Evolutionary conservation across 2,888 invertebrate species (phyloP).

Genomic region (Trachelus tabidus): DNA sequence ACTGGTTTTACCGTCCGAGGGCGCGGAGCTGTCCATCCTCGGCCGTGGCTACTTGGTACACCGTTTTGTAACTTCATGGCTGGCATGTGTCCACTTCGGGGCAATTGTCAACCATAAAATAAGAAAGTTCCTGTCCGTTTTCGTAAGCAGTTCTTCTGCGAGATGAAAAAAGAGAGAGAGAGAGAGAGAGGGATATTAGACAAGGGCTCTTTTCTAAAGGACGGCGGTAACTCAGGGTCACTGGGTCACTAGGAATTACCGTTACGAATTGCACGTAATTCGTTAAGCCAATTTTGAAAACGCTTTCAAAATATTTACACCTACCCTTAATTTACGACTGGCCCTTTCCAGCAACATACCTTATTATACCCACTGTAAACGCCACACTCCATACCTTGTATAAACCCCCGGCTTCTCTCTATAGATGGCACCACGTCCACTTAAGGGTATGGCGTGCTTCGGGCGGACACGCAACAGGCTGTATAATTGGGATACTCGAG

Average conservation of each 20-base stretch:
- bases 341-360: neutral
- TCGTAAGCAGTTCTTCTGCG: neutral
- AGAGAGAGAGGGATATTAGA: neutral
- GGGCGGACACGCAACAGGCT: neutral
- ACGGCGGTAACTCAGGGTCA: slow-evolving; percentile 24
- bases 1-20: neutral
- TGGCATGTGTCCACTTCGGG: neutral
- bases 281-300: slow-evolving; percentile 14
- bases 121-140: neutral
- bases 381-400: neutral
- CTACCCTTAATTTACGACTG: slow-evolving; percentile 17
- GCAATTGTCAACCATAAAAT: neutral
- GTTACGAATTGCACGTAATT: slow-evolving; percentile 45
- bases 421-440: neutral
- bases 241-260: slow-evolving; percentile 41
- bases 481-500: neutral
- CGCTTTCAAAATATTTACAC: slow-evolving; percentile 44
- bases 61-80: neutral
- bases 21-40: neutral
- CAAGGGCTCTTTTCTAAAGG: neutral
- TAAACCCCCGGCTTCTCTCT: neutral
- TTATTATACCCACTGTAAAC: neutral
- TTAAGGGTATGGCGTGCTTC: neutral
- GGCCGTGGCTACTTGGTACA: neutral
- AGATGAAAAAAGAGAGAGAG: too few species aligned